Conservation (phyloP, 2,888 invertebrate species). For the Mesoligia furuncula region DNA sequence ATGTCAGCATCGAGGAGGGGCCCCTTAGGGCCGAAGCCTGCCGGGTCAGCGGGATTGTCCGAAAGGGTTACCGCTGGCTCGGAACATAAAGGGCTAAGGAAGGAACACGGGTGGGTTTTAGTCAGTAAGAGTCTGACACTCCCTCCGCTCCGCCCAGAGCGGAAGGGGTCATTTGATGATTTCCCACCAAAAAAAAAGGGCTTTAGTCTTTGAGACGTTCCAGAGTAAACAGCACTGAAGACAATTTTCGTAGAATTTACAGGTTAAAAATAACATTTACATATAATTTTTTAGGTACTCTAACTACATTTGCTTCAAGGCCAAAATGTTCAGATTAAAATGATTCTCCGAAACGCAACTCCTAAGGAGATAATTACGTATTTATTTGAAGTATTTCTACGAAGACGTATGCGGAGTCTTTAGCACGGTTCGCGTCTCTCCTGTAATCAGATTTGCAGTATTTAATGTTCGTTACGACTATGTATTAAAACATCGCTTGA, state of each 20-base stretch:
- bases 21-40: too few relatives aligned
- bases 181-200: too few relatives aligned
- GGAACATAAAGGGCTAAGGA: too few relatives aligned
- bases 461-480: slow-evolving; percentile 75
- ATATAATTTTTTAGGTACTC: neutral
- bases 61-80: too few relatives aligned
- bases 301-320: neutral
- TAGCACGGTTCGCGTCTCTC: slow-evolving; percentile 58
- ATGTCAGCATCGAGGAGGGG: too few relatives aligned
- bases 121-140: too few relatives aligned
- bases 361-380: slow-evolving; percentile 46
- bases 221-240: neutral
- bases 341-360: slow-evolving; percentile 18
- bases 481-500: slow-evolving; percentile 71
- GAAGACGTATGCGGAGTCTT: slow-evolving; percentile 33
- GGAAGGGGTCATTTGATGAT: too few relatives aligned
- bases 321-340: slow-evolving; percentile 41
- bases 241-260: neutral
- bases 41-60: too few relatives aligned
- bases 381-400: slow-evolving; percentile 33
- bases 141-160: too few relatives aligned
- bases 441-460: slow-evolving; percentile 76
- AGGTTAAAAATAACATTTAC: neutral
- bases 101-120: too few relatives aligned
- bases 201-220: neutral